These are phyloP conservation scores for Thaumatotibia leucotreta DNA, from an alignment of 1,140 invertebrate species.

Conservation along the genomic window DNA sequence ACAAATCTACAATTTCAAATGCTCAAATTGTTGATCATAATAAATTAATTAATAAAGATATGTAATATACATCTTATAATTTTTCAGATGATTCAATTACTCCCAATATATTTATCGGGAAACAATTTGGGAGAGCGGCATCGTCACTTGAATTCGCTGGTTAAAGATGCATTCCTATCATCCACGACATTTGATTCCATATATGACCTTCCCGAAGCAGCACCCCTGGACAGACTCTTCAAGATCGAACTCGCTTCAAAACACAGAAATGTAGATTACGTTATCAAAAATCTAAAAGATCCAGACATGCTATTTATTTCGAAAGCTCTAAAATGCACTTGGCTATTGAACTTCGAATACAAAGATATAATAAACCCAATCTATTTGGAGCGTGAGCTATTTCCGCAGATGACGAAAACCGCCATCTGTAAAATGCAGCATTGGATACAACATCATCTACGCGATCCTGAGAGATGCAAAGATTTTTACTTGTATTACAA, in stretches of 20 bases:
- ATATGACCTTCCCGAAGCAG: constrained; percentile 30
- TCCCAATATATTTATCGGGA: constrained; percentile 35
- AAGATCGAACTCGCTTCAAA: constrained; percentile 55
- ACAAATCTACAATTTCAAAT: no score
- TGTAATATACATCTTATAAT: no score
- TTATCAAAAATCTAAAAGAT: constrained; percentile 42
- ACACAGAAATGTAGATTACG: constrained; percentile 41
- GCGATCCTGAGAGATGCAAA: constrained; percentile 34
- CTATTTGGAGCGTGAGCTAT: constrained; percentile 41
- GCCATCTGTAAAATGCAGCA: constrained; percentile 55
- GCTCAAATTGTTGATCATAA: no score
- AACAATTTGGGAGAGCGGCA: constrained; percentile 42
- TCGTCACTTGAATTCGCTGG: constrained; percentile 35
- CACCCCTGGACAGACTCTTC: constrained; percentile 45
- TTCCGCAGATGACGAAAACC: constrained; percentile 44
- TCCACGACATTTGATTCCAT: constrained; percentile 24
- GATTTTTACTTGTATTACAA: constrained; percentile 51
- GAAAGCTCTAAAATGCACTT: constrained; percentile 39
- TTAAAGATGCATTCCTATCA: constrained; percentile 25
- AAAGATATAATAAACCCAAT: constrained; percentile 39
- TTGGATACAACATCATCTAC: constrained; percentile 41
- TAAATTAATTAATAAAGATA: no score
- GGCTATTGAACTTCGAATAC: constrained; percentile 41
- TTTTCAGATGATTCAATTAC: constrained; percentile 29
- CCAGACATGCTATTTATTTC: constrained; percentile 55